phyloP scores from a whole-genome alignment of 2,113 vertebrate genomes.

The Haemorhous mexicanus region DNA sequence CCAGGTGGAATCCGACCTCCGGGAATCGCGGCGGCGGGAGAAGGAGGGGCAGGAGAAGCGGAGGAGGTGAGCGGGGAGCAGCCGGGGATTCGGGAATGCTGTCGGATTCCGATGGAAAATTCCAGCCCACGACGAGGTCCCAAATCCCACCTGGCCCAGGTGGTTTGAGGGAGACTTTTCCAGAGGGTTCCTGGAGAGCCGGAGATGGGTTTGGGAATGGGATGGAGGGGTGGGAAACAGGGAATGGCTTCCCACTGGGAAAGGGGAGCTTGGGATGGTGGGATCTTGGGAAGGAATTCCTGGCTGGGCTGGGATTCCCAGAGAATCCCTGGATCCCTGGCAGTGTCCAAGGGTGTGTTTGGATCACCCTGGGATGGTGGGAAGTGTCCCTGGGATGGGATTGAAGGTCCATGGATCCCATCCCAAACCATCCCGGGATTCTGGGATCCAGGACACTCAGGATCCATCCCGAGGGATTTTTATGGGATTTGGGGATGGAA shows the following conservation, averaged over 20 bases:
- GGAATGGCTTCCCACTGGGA: neutral
- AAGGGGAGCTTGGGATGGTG: too few relatives aligned
- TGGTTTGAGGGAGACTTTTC: neutral
- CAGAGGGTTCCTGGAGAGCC: neutral
- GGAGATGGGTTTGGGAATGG: neutral
- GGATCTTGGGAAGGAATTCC: neutral
- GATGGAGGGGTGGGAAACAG: neutral
- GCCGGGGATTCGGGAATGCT: neutral
- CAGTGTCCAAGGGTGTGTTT: too few relatives aligned
- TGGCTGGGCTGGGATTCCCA: too few relatives aligned
- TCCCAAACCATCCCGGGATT: too few relatives aligned
- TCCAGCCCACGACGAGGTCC: rapidly evolving
- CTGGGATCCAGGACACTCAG: too few relatives aligned
- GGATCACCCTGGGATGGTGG: too few relatives aligned
- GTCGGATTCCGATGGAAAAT: rapidly evolving
- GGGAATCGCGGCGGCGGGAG: neutral
- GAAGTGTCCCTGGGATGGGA: too few relatives aligned
- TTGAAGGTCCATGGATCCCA: too few relatives aligned
- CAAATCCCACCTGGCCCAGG: neutral
- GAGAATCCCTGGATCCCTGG: too few relatives aligned
- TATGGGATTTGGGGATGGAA: too few relatives aligned
- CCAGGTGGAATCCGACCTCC: neutral
- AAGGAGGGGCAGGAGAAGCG: neutral
- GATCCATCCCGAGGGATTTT: too few relatives aligned
- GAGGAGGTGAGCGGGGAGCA: neutral